Evolutionary conservation across 2,797 vertebrate species (phyloP).

Genomic region (Sparus aurata): DNA sequence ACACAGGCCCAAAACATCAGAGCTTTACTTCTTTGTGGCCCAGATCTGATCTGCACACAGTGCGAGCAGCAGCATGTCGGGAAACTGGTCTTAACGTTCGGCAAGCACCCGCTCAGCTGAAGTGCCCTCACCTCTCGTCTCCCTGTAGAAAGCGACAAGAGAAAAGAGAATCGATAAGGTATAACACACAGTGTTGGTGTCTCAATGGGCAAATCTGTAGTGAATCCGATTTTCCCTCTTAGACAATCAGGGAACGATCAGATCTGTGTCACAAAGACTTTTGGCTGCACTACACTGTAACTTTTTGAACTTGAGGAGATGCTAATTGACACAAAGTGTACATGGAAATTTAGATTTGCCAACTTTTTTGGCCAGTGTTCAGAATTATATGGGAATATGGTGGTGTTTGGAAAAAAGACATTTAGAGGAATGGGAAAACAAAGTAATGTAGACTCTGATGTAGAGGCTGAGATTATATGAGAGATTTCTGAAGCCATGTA

Average conservation of each 20-base stretch:
- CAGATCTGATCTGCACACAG: constrained; percentile 52
- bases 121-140: constrained; percentile 34
- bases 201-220: constrained; percentile 34
- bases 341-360: constrained; percentile 28
- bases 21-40: constrained; percentile 61
- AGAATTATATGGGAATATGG: background rate
- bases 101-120: constrained; percentile 29
- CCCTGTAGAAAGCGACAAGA: constrained; percentile 30
- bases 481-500: constrained; percentile 25
- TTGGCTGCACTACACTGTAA: constrained; percentile 26
- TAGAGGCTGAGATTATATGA: background rate
- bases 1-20: constrained; percentile 40
- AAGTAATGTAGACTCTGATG: constrained; percentile 6
- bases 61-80: constrained; percentile 1
- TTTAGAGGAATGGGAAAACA: constrained; percentile 1
- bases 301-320: constrained; percentile 32
- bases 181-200: constrained; percentile 22
- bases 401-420: background rate
- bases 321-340: background rate
- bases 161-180: constrained; percentile 19
- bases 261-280: constrained; percentile 51
- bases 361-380: constrained; percentile 17
- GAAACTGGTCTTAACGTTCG: constrained; percentile 15
- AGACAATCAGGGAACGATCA: constrained; percentile 57
- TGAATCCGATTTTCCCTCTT: constrained; percentile 33